Conservation (phyloP, 2,888 invertebrate genomes). For the Callinectes sapidus region DNA sequence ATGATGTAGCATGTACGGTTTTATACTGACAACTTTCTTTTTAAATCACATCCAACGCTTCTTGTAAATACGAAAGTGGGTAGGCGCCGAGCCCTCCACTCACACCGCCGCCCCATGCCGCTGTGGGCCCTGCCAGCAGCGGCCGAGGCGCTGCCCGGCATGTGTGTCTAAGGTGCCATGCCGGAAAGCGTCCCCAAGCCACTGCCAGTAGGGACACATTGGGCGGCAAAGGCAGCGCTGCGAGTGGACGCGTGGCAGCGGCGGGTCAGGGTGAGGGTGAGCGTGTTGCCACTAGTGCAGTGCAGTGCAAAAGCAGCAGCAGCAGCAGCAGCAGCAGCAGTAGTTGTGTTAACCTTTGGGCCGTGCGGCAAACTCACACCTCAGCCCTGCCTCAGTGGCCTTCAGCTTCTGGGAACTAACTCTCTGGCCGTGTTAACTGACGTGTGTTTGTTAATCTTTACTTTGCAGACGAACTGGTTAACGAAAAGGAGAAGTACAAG, state of each 20-base stretch:
- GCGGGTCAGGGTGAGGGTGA: slow-evolving; percentile 55
- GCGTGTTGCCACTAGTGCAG: slow-evolving; percentile 43
- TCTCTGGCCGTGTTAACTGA: slow-evolving; percentile 69
- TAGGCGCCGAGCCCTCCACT: slow-evolving; percentile 24
- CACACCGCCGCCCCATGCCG: background rate
- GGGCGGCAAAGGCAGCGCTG: background rate
- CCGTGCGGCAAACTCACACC: background rate
- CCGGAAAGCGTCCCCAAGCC: background rate
- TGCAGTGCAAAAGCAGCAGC: no score
- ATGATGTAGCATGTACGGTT: slow-evolving; percentile 61
- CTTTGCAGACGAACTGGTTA: slow-evolving; percentile 88
- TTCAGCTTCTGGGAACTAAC: slow-evolving; percentile 70
- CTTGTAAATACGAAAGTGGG: slow-evolving; percentile 53
- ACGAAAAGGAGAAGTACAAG: slow-evolving; percentile 94
- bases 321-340: slow-evolving; percentile 34
- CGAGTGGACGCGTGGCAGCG: background rate
- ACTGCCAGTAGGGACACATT: background rate
- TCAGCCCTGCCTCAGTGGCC: slow-evolving; percentile 58
- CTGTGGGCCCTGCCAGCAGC: background rate
- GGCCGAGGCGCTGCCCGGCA: background rate
- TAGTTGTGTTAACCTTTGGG: slow-evolving; percentile 19
- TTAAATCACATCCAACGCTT: slow-evolving; percentile 55
- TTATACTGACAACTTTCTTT: slow-evolving; percentile 61
- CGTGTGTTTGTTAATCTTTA: slow-evolving; percentile 73
- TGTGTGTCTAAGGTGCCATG: background rate